A percentile compares a stretch with the other conserved stretches of the same genome.
Evolutionary conservation across 2,888 invertebrate species (phyloP).

Genomic region (Poecilobothrus nobilitatus): DNA sequence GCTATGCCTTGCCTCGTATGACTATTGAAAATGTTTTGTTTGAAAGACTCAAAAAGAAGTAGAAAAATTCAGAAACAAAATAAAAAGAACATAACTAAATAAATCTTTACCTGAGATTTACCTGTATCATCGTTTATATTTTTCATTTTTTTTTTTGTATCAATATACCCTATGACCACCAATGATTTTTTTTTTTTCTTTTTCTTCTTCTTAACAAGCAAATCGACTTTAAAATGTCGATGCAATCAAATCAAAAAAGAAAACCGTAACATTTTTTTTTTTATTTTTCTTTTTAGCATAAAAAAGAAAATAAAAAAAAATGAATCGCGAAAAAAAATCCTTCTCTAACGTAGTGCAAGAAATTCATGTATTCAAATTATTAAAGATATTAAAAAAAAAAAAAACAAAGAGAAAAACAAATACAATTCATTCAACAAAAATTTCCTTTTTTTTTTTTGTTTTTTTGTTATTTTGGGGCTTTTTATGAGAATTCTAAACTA

Average conservation of each 20-base stretch:
- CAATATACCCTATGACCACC: not conserved
- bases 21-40: too few species aligned
- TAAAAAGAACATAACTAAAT: too few species aligned
- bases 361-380: not conserved
- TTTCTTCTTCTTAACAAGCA: not conserved
- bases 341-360: not conserved
- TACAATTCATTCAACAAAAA: not conserved
- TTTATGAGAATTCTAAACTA: not conserved
- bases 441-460: too few species aligned
- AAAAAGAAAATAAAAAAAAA: not conserved
- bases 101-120: not conserved
- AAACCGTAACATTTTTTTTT: not conserved
- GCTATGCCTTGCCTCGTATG: too few species aligned
- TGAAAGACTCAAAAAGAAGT: not conserved
- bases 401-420: not conserved
- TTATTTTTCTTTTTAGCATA: not conserved
- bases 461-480: not conserved
- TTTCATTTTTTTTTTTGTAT: too few species aligned
- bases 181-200: not conserved
- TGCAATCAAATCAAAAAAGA: not conserved
- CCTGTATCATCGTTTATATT: not conserved
- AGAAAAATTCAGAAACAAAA: not conserved
- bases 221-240: not conserved
- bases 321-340: not conserved
- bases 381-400: too few species aligned